Evolutionary conservation across 1,140 invertebrate species (phyloP), one percentile per base, ranked within the genome.

Genomic region (Atta texana): DNA sequence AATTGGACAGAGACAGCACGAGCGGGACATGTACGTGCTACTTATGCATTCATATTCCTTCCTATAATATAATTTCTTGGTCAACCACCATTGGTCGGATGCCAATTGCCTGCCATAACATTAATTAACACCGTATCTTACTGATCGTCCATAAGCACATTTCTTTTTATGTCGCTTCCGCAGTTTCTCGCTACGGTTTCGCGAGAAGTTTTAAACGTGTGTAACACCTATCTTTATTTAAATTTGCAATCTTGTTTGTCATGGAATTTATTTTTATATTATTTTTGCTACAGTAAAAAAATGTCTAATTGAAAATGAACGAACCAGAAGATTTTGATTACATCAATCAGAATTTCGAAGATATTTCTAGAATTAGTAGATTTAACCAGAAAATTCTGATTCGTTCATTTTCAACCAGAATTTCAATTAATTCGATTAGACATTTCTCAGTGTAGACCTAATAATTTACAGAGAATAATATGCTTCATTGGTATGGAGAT

Each of bases 11-110:
- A 82, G 49, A 81, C n/a, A 21, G 14, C 72, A 14, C 55, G 61
- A 77, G 31, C 24, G 68, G 24, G 39, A 39, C 44, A 16, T 12
- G 74, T 31, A 74, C 44, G 39, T 61, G 7, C 69, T 74, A 31
- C 10, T 81, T 81, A 69, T 81, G 77, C 55, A 75, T 75, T 74
- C 31, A 55, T 75, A 74, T 55, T 31, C 31, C 61, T 74, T 68
- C 39, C 31, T 55, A 57, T 44, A 34, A n/a, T 53, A 34, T 81
- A 81, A 69, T 86, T 86, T 86, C 76, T 71, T 71, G 55, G 66
- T 71, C 85, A 69, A 80, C 16, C 18, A 51, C 39, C 69, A 84
- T 84, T 75, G 80, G 55, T 49, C 68, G 49, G 14, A n/a, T 51
- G 49, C n/a, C 57, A 49, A 55, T 64, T 81, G 44, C 14, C n/a